Evolutionary conservation across 2,797 vertebrate species (phyloP).

Genomic region (Tragelaphus oryx): DNA sequence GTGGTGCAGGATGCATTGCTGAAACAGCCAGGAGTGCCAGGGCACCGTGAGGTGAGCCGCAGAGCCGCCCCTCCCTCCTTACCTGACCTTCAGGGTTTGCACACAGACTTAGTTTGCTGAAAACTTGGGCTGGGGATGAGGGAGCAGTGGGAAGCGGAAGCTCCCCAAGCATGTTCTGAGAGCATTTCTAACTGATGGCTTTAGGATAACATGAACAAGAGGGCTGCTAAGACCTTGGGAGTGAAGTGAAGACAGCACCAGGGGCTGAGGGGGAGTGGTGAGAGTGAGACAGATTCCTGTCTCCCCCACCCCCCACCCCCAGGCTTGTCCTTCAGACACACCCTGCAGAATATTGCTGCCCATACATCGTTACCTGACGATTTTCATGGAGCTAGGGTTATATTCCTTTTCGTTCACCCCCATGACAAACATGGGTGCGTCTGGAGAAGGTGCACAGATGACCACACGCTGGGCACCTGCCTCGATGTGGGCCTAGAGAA

Average conservation of each 20-base stretch:
- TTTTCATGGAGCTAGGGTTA: slow-evolving; percentile 86
- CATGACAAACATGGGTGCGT: slow-evolving; percentile 93
- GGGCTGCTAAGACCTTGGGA: not conserved
- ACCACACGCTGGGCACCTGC: slow-evolving; percentile 89
- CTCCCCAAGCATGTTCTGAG: not conserved
- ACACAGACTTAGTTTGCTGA: not conserved
- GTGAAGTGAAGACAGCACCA: not conserved
- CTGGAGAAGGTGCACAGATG: slow-evolving; percentile 89
- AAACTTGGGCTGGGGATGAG: not conserved
- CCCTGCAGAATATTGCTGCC: not conserved
- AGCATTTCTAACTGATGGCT: not conserved
- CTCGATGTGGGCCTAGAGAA: slow-evolving; percentile 83
- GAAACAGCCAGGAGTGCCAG: not conserved
- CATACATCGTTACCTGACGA: slow-evolving; percentile 84
- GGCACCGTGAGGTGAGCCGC: not conserved
- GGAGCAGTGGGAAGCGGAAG: not conserved
- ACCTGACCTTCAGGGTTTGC: not conserved
- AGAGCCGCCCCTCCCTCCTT: not conserved
- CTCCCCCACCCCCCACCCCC: not conserved
- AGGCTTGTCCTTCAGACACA: not conserved
- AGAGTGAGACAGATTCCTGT: not conserved
- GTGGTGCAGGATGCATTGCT: slow-evolving; percentile 95
- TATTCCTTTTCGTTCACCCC: slow-evolving; percentile 91
- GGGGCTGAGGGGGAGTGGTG: not conserved
- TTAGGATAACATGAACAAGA: not conserved